Evolutionary conservation across 2,888 invertebrate genomes (phyloP).

Genomic region (Lepetodrilus schrolli): DNA sequence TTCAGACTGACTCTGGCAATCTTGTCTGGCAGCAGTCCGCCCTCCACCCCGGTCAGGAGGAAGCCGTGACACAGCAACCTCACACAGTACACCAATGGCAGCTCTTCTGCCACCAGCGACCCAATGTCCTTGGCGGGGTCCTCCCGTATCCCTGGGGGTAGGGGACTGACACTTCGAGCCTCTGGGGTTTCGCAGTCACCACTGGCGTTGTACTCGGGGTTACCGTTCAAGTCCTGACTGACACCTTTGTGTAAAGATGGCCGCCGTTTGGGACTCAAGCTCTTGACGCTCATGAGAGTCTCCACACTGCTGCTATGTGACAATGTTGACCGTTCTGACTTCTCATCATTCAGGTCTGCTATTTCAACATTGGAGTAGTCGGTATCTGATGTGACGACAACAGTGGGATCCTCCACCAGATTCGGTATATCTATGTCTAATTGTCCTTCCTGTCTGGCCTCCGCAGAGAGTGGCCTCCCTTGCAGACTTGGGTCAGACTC

Average conservation of each 20-base stretch:
- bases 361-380: slow-evolving; percentile 73
- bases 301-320: slow-evolving; percentile 70
- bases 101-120: slow-evolving; percentile 80
- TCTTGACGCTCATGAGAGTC: slow-evolving; percentile 66
- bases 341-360: slow-evolving; percentile 68
- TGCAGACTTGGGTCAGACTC: background rate
- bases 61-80: slow-evolving; percentile 84
- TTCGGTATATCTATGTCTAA: background rate
- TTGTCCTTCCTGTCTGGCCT: background rate
- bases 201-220: slow-evolving; percentile 46
- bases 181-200: slow-evolving; percentile 28
- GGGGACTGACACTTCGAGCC: background rate
- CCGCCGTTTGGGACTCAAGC: slow-evolving; percentile 60
- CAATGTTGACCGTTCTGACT: slow-evolving; percentile 63
- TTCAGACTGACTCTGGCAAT: slow-evolving; percentile 91
- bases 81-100: slow-evolving; percentile 83
- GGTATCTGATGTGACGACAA: slow-evolving; percentile 57
- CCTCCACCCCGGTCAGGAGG: slow-evolving; percentile 80
- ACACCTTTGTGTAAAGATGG: slow-evolving; percentile 42
- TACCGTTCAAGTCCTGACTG: slow-evolving; percentile 67
- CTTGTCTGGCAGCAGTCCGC: slow-evolving; percentile 81
- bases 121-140: slow-evolving; percentile 76
- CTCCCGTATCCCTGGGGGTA: slow-evolving; percentile 20
- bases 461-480: background rate
- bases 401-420: slow-evolving; percentile 37